These are phyloP conservation scores for Drosophila demipolita DNA, from an alignment of 2,888 invertebrate genomes.

Conservation along the genomic window DNA sequence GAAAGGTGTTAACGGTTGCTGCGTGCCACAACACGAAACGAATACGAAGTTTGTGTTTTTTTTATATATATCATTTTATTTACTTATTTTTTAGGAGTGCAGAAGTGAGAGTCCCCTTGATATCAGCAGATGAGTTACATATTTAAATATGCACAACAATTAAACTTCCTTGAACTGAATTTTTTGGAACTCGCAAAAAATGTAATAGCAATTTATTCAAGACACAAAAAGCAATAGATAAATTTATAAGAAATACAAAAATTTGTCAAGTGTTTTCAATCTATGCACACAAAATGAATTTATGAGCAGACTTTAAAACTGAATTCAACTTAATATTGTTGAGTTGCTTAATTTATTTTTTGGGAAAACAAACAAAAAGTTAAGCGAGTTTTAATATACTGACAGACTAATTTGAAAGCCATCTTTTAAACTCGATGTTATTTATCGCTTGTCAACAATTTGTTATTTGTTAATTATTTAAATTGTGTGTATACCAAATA, in stretches of 20 bases:
- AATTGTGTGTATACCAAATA: background rate
- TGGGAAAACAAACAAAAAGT: background rate
- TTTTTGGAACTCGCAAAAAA: background rate
- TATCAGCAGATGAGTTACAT: background rate
- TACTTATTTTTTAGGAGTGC: background rate
- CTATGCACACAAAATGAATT: background rate
- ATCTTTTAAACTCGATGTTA: background rate
- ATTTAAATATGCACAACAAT: background rate
- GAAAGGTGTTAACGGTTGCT: conserved; percentile 64
- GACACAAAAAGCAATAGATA: background rate
- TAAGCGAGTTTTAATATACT: background rate
- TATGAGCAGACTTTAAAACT: no score
- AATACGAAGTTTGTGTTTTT: background rate
- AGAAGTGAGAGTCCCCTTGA: conserved; percentile 32
- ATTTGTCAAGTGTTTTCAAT: background rate
- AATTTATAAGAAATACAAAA: background rate
- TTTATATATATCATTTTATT: background rate
- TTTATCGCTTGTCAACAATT: background rate
- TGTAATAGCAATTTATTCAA: background rate
- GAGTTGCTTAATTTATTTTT: background rate
- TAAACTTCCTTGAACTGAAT: background rate
- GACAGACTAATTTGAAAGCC: background rate
- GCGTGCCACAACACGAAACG: conserved; percentile 25
- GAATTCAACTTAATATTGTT: background rate
- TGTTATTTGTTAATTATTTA: background rate